phyloP scores from a whole-genome alignment of 2,113 vertebrate genomes.

The Mionectes macconnelli region DNA sequence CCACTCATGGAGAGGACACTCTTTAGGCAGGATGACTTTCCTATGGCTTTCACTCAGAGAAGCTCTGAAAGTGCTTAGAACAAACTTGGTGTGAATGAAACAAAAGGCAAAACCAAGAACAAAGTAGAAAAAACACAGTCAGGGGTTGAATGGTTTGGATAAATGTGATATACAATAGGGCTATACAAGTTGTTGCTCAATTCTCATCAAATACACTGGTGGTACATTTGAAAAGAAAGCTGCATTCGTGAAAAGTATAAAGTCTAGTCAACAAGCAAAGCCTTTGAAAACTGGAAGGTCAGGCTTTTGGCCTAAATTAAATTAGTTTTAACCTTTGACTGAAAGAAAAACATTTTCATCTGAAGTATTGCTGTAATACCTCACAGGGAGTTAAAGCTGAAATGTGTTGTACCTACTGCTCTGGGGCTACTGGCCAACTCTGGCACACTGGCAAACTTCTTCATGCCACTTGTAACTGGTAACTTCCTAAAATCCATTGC shows the following conservation, averaged over 20 bases:
- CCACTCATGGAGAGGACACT: background rate
- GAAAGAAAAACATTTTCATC: background rate
- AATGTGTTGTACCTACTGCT: background rate
- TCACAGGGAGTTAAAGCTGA: background rate
- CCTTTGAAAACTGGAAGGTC: background rate
- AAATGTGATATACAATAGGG: background rate
- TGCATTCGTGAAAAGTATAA: background rate
- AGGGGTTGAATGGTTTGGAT: background rate
- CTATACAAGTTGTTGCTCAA: background rate
- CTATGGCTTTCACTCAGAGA: background rate
- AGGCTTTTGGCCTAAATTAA: background rate
- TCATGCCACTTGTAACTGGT: accelerated
- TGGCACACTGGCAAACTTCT: background rate
- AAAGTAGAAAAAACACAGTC: background rate
- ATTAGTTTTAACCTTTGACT: background rate
- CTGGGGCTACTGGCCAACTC: background rate
- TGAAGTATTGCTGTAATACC: background rate
- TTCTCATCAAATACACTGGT: background rate
- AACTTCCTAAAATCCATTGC: background rate
- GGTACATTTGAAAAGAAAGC: background rate
- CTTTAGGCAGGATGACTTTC: background rate
- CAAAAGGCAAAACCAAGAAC: background rate
- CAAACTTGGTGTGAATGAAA: background rate
- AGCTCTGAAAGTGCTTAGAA: background rate
- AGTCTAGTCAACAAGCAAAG: background rate